Evolutionary conservation across 2,888 invertebrate genomes (phyloP), one percentile per base, ranked within the genome.

Genomic region (Synanthedon tipuliformis): DNA sequence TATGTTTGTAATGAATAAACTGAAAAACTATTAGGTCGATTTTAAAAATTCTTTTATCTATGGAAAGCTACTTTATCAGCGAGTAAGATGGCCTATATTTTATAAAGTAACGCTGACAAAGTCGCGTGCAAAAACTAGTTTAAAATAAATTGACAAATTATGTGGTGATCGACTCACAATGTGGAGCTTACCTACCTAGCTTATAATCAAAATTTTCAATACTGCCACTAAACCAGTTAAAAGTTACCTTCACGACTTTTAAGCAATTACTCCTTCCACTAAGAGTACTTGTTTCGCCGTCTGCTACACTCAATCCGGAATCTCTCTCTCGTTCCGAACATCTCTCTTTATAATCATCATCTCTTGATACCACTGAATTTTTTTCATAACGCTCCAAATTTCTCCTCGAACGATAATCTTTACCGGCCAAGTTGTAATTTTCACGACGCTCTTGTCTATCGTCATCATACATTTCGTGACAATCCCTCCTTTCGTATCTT

Each of bases 241-340:
- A 34, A 45, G 61, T 58, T 59, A 85, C 86, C 73, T 86, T 86
- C 1, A 86, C 84, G 41, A 75, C 77, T 59, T 71, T 76, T 54
- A 86, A 67, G 56, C 78, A 85, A 60, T 81, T 83, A 55, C 85
- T 86, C 54, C 68, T 73, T 2, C 78, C 84, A 56, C 86, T 86
- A 1, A 80, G 57, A 0, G 80, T 83, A 54, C 85, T 84, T 2
- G 71, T 78, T 52, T 82, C 82, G 2, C 80, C 80, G 54, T 86
- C 86, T 4, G 80, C 85, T 15, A 79, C 78, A 54, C 86, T 86
- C 54, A 85, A 56, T 0, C 81, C 86, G 0, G 85, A 86, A 59
- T 85, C 86, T 54, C 82, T 69, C 57, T 81, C 86, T 53, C 76
- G 68, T 55, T 85, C 85, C 3, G 81, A 82, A 56, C 62, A 78